These are phyloP conservation scores for Taenaris catops DNA, from an alignment of 2,888 invertebrate genomes.

Conservation along the genomic window DNA sequence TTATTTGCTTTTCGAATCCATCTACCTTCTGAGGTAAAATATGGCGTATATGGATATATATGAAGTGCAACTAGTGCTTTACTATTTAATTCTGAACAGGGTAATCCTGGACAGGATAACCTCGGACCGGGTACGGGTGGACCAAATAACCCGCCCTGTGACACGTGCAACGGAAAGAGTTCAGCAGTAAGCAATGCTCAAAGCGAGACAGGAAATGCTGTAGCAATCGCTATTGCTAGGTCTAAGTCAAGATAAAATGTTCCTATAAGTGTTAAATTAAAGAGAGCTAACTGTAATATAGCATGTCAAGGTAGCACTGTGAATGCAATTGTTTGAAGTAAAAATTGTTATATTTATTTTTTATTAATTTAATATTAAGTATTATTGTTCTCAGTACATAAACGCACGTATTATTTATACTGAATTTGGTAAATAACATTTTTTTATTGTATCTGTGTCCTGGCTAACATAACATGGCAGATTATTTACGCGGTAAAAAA, in stretches of 20 bases:
- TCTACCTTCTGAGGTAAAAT: no score
- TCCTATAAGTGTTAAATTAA: neutral
- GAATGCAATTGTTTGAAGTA: no score
- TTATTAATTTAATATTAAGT: no score
- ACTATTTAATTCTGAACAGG: neutral
- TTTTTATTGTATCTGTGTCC: no score
- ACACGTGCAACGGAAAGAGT: slow-evolving; percentile 20
- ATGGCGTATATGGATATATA: no score
- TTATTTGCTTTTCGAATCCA: no score
- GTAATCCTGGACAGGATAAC: neutral
- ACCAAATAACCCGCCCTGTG: slow-evolving; percentile 11
- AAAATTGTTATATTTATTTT: no score
- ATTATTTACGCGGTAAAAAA: no score
- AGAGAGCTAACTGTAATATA: slow-evolving; percentile 4
- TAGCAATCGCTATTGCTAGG: slow-evolving; percentile 35
- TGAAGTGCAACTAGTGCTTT: neutral
- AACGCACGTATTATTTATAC: no score
- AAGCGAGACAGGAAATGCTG: slow-evolving; percentile 36
- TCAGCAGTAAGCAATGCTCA: slow-evolving; percentile 40
- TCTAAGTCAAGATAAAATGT: slow-evolving; percentile 14
- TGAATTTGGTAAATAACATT: no score
- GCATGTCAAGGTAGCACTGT: slow-evolving; percentile 2
- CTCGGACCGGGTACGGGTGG: neutral
- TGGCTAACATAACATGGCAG: no score
- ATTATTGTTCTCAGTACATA: no score